Conservation (phyloP, 2,888 invertebrate species). For the Epinotia nisella region DNA sequence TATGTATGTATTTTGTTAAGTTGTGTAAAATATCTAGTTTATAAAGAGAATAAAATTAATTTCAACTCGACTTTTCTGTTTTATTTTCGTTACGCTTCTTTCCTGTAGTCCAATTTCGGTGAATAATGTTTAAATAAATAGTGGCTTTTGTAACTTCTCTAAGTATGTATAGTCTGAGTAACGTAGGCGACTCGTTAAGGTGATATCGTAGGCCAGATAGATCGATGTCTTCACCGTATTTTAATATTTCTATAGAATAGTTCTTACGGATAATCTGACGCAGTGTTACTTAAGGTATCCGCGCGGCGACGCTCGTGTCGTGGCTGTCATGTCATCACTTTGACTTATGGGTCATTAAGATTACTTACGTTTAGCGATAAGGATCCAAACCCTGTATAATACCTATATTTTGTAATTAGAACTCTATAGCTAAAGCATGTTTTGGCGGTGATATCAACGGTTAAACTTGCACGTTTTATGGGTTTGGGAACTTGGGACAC, state of each 20-base stretch:
- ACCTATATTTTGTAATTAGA: too few relatives aligned
- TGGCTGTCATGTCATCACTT: constrained; percentile 8
- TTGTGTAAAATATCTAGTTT: constrained; percentile 84
- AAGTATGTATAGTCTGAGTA: constrained; percentile 67
- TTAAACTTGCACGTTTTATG: not conserved
- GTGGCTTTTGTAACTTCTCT: constrained; percentile 67
- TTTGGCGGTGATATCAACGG: not conserved
- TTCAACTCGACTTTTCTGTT: constrained; percentile 75
- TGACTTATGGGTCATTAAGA: not conserved
- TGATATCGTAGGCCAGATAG: constrained; percentile 73
- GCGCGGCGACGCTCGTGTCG: constrained; percentile 26
- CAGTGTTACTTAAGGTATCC: constrained; percentile 36
- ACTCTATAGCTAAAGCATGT: not conserved
- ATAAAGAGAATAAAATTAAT: constrained; percentile 78
- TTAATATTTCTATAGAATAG: constrained; percentile 78
- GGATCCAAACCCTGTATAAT: too few relatives aligned
- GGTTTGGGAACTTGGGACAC: too few relatives aligned
- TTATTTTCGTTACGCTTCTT: constrained; percentile 67
- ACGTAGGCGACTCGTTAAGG: constrained; percentile 66
- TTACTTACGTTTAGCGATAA: too few relatives aligned
- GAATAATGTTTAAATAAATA: constrained; percentile 53
- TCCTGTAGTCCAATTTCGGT: constrained; percentile 49
- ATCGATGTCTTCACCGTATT: constrained; percentile 80
- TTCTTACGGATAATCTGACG: constrained; percentile 55
- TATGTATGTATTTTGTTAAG: constrained; percentile 84